A percentile compares a stretch with the other conserved stretches of the same genome.
These are phyloP conservation scores for Cyrtodaria siliqua DNA, from an alignment of 2,888 invertebrate species.

Conservation along the genomic window DNA sequence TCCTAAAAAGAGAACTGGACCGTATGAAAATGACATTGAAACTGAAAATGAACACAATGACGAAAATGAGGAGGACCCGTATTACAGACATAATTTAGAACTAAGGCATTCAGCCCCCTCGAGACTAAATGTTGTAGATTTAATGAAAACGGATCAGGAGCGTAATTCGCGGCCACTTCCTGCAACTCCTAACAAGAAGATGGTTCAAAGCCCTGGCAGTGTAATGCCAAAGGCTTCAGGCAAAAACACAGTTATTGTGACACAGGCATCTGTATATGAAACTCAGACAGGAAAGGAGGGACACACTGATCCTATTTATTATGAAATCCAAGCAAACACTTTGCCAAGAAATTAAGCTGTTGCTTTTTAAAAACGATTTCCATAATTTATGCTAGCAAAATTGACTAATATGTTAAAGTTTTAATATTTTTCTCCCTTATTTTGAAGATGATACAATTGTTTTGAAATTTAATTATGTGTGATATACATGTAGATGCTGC, in stretches of 20 bases:
- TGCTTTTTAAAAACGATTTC: background rate
- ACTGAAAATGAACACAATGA: constrained; percentile 7
- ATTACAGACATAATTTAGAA: constrained; percentile 27
- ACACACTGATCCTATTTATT: constrained; percentile 8
- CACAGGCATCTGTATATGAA: constrained; percentile 51
- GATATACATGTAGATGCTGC: too few species aligned
- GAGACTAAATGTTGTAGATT: constrained; percentile 47
- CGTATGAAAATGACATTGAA: constrained; percentile 31
- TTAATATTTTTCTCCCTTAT: too few species aligned
- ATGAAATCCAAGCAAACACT: constrained; percentile 4
- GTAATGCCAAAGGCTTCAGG: background rate
- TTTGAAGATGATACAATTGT: too few species aligned
- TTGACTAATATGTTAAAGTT: too few species aligned
- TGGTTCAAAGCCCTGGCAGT: background rate
- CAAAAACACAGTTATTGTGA: constrained; percentile 13
- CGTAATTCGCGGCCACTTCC: constrained; percentile 58
- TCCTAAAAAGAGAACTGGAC: too few species aligned
- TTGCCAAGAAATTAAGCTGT: background rate
- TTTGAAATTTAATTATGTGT: too few species aligned
- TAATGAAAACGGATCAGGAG: constrained; percentile 26
- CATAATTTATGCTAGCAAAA: background rate
- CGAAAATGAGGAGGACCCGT: constrained; percentile 1
- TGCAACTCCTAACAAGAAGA: constrained; percentile 32
- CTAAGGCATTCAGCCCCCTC: constrained; percentile 61
- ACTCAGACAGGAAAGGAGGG: background rate